Conservation (phyloP, 2,888 invertebrate species). For the Vanessa cardui region DNA sequence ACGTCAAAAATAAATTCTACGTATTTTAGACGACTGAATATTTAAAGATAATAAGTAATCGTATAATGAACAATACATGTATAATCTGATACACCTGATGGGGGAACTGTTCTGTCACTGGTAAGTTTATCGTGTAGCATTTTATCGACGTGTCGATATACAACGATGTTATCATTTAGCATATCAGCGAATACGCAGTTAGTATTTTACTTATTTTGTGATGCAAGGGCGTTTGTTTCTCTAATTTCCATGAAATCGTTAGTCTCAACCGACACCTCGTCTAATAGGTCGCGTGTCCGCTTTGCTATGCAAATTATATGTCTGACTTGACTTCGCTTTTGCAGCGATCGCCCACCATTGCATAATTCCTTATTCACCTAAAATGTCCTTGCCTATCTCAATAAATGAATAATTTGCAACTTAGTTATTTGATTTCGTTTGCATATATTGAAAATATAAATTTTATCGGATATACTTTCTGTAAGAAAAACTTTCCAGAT, state of each 20-base stretch:
- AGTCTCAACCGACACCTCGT: slow-evolving; percentile 58
- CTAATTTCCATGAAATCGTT: slow-evolving; percentile 57
- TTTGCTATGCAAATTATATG: slow-evolving; percentile 59
- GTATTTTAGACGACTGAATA: no score
- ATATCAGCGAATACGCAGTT: background rate
- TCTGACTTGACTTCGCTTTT: slow-evolving; percentile 15
- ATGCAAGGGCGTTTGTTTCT: slow-evolving; percentile 6
- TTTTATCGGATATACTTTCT: background rate
- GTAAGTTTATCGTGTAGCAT: no score
- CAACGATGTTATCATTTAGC: no score
- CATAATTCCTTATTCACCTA: slow-evolving; percentile 19
- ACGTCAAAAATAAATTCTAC: no score
- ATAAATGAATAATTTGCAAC: slow-evolving; percentile 17
- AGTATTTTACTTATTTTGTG: slow-evolving; percentile 3
- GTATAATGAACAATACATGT: no score
- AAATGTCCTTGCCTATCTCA: slow-evolving; percentile 16
- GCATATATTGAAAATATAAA: background rate
- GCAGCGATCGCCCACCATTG: slow-evolving; percentile 23
- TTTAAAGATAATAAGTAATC: no score
- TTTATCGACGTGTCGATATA: no score
- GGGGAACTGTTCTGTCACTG: no score
- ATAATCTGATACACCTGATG: no score
- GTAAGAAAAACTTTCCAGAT: no score
- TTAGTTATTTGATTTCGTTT: slow-evolving; percentile 3
- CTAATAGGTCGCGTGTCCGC: slow-evolving; percentile 51